Percentiles rank a stretch among this genome's conserved stretches.
phyloP scores from a whole-genome alignment of 64 coral and sea anemone genomes.

The Cladopsammia gracilis region DNA sequence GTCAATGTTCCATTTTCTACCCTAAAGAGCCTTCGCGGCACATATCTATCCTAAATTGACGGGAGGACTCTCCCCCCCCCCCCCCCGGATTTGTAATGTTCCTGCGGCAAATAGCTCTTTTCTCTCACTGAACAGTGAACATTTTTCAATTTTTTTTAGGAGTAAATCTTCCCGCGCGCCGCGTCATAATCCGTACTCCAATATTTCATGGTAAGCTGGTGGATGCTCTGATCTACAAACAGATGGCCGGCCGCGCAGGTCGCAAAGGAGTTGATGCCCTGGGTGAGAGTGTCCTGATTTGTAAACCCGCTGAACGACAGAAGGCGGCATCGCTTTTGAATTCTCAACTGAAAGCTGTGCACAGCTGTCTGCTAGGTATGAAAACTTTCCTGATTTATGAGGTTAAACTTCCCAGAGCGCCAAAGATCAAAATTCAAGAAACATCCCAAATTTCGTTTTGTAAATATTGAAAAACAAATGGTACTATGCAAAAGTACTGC shows the following conservation, averaged over 20 bases:
- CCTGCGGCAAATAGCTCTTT: not conserved
- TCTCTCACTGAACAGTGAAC: not conserved
- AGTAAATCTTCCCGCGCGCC: constrained; percentile 95
- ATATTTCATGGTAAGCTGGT: constrained; percentile 94
- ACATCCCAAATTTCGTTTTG: no score
- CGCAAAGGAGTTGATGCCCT: constrained; percentile 95
- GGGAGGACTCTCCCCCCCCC: no score
- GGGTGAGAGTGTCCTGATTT: constrained; percentile 94
- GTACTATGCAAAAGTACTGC: no score
- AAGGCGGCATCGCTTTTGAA: constrained; percentile 78
- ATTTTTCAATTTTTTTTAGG: constrained; percentile 62
- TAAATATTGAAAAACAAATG: no score
- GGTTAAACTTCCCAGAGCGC: not conserved
- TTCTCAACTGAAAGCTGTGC: constrained; percentile 88
- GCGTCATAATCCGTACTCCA: constrained; percentile 97
- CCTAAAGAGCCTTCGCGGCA: no score
- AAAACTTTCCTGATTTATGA: not conserved
- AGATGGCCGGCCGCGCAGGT: constrained; percentile 98
- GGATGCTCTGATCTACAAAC: constrained; percentile 95
- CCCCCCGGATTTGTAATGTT: no score
- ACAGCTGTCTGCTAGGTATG: constrained; percentile 95
- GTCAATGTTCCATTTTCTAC: no score
- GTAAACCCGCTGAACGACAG: constrained; percentile 84
- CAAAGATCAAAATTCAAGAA: no score
- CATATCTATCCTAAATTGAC: no score